A percentile compares a stretch with the other conserved stretches of the same genome.
Evolutionary conservation across 2,888 invertebrate species (phyloP).

Genomic region (Limnephilus rhombicus): DNA sequence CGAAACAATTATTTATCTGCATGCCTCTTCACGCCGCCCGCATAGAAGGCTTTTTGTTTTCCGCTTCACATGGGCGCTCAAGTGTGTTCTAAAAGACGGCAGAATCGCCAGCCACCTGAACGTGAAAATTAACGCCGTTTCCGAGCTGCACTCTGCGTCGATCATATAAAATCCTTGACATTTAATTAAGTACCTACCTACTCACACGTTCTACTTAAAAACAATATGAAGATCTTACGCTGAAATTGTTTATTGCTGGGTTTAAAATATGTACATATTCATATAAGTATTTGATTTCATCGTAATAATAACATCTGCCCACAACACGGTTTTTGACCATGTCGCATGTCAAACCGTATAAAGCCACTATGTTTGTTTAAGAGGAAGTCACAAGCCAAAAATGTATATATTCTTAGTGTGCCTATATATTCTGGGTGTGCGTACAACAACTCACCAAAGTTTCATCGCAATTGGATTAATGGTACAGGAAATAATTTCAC

Average conservation of each 20-base stretch:
- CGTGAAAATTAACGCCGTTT: constrained; percentile 31
- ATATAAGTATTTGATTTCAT: not conserved
- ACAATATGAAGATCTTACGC: not conserved
- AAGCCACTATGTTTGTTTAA: not conserved
- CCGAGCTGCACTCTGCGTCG: not conserved
- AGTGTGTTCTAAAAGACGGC: not conserved
- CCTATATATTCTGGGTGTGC: too few species aligned
- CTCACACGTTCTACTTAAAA: not conserved
- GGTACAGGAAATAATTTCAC: too few species aligned
- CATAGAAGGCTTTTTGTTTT: not conserved
- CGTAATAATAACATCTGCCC: not conserved
- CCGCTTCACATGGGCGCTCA: constrained; percentile 23
- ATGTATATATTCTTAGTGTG: too few species aligned
- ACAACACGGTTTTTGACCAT: not conserved
- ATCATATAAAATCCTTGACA: not conserved
- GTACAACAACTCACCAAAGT: too few species aligned
- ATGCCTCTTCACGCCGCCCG: not conserved
- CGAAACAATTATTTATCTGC: not conserved
- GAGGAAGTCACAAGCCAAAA: too few species aligned
- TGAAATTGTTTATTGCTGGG: not conserved
- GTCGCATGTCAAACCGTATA: not conserved
- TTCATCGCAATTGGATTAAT: too few species aligned
- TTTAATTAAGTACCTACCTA: not conserved
- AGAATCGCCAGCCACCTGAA: not conserved
- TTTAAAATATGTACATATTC: not conserved